Base-by-base conservation (phyloP, 2,113 vertebrate species). In the Neotoma lepida region DNA sequence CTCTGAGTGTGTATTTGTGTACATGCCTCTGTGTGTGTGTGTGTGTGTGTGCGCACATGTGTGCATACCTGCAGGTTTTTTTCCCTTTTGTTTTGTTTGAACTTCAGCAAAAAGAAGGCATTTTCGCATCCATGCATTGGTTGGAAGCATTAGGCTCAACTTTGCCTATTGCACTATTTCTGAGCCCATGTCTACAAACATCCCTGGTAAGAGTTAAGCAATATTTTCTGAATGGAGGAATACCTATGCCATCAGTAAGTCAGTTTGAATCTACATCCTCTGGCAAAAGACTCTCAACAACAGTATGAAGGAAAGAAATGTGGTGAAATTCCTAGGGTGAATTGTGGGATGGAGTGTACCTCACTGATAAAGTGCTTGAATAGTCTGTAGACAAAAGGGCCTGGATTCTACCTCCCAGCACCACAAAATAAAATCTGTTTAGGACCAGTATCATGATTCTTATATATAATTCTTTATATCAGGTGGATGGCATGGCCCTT, bases 251-350 rank as follows among this genome's bases (percentile, higher is more conserved):
- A 86, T 26, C 61, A 90, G 1, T 4, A 63, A 71, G 58, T 87
- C 56, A 68, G 46, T 46, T 58, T 95, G 0, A 97, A 93, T 74
- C 71, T 1, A 41, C 30, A 7, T 12, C 54, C 33, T 82, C 71
- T 81, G 61, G 13, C 14, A 77, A 73, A 71, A n/a, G 2, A 61
- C 26, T 92, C 24, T 33, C 44, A 82, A 13, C 4, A 66, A 64
- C 88, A 80, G 61, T 35, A 87, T 51, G 89, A 82, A 49, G 39
- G 24, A 90, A 92, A 96, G n/a, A 51, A 51, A 49, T 24, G 7
- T 20, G 4, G 15, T 94, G 2, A 22, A 93, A 58, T 91, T 90
- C 84, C 86, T 54, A 95, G 61, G 94, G 24, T 41, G 63, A 74
- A 93, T 81, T 93, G 1, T 68, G 28, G 22, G 12, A 10, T n/a